Evolutionary conservation across 2,113 vertebrate species (phyloP), one percentile per base, ranked within the genome.

Genomic region (Pedionomus torquatus): DNA sequence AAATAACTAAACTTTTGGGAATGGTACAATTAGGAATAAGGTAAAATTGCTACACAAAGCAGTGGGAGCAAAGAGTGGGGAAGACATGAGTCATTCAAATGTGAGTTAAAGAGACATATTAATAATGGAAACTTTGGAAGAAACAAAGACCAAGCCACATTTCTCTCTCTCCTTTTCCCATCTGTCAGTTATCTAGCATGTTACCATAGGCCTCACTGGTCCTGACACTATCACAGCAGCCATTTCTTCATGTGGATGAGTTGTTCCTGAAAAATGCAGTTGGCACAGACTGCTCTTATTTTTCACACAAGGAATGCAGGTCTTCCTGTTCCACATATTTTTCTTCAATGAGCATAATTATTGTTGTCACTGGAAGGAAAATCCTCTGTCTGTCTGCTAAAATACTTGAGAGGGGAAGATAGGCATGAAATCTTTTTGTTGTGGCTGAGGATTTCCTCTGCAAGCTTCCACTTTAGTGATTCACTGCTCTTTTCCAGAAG

Each of bases 271-370:
- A 91, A 95, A 95, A 97, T 94, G 96, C 81, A 57, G 17, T 33
- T 95, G 94, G 94, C 95, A 89, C 57, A 87, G 81, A 43, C 37
- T 11, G 13, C 70, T 89, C 89, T 92, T 97, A 89, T 95, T 97
- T 97, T 96, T 89, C 83, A 85, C 65, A 10, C 77, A 79, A 91
- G 80, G 95, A 97, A 95, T 96, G 91, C 76, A 95, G 92, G 89
- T 96, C 90, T 97, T 97, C 94, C 95, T 94, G 91, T 93, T 93
- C 86, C 88, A 95, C 87, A 79, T 97, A 93, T 76, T 95, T 97
- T 92, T 96, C 83, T 91, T 97, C 91, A 95, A 89, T 97, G 95
- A 96, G 48, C 2, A 3, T 94, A 95, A 89, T 91, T 95, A 97
- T 92, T 96, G 86, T 95, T 97, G 93, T 96, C 89, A 92, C 81